These are phyloP conservation scores for Cataglyphis cursor DNA, from an alignment of 2,888 invertebrate species.

Conservation along the genomic window DNA sequence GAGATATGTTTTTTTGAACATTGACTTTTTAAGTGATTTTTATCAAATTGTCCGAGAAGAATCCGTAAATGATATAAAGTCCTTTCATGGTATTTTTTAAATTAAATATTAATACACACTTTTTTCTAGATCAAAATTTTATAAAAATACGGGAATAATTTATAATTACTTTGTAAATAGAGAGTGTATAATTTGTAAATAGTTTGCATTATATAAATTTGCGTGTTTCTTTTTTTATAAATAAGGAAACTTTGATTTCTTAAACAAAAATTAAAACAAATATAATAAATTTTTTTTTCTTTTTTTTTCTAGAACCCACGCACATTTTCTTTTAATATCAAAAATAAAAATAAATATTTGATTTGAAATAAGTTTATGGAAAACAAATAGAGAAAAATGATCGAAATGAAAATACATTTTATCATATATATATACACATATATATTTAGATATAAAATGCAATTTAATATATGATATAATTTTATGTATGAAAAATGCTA, in stretches of 20 bases:
- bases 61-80: not conserved
- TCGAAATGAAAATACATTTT: slow-evolving; percentile 3
- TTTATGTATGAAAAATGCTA: not conserved
- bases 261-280: not conserved
- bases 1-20: slow-evolving; percentile 1
- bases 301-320: not conserved
- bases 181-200: not conserved
- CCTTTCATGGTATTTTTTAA: not conserved
- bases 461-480: not conserved
- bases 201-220: not conserved
- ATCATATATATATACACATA: not conserved
- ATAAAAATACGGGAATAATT: not conserved
- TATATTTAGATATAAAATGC: not conserved
- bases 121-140: not conserved
- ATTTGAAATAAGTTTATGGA: not conserved
- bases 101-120: not conserved
- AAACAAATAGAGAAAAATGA: not conserved
- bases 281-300: not conserved
- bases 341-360: not conserved
- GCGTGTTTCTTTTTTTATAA: not conserved
- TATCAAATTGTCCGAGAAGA: not conserved
- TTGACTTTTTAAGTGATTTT: not conserved
- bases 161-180: not conserved
- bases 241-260: not conserved
- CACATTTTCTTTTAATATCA: not conserved